Evolutionary conservation across 2,888 invertebrate species (phyloP).

Genomic region (Ichneumoninae sp.): DNA sequence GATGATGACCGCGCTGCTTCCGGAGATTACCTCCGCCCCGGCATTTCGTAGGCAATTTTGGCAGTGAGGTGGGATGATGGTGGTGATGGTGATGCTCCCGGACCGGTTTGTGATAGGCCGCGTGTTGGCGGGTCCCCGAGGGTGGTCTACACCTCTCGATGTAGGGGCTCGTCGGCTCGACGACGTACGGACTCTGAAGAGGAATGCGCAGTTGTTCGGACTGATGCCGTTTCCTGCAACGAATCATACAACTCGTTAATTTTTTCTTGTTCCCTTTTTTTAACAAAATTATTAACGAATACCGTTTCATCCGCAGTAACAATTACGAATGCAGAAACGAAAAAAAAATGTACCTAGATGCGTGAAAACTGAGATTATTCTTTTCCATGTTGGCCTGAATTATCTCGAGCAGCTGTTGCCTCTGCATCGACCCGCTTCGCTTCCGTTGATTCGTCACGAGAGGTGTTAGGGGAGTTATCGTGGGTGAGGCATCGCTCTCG

Average conservation of each 20-base stretch:
- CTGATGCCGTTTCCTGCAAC: slow-evolving; percentile 80
- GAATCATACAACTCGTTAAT: background rate
- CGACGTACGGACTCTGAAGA: slow-evolving; percentile 75
- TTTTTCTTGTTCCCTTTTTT: background rate
- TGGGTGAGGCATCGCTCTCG: slow-evolving; percentile 80
- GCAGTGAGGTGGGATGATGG: slow-evolving; percentile 69
- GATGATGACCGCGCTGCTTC: slow-evolving; percentile 73
- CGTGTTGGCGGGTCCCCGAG: slow-evolving; percentile 69
- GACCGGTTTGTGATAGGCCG: slow-evolving; percentile 78
- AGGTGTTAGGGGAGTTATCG: slow-evolving; percentile 82
- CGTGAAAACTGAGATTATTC: slow-evolving; percentile 94
- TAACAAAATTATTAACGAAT: background rate
- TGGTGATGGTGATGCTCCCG: slow-evolving; percentile 77
- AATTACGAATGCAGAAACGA: background rate
- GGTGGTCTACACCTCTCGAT: slow-evolving; percentile 72
- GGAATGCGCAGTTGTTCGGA: slow-evolving; percentile 79
- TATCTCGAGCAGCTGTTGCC: slow-evolving; percentile 93
- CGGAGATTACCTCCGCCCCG: slow-evolving; percentile 72
- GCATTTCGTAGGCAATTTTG: slow-evolving; percentile 76
- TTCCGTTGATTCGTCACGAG: slow-evolving; percentile 86
- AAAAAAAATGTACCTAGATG: slow-evolving; percentile 88
- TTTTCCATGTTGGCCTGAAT: slow-evolving; percentile 97
- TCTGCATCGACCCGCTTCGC: slow-evolving; percentile 90
- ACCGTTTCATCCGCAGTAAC: background rate
- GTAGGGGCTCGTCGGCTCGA: slow-evolving; percentile 75